Conservation (phyloP, 2,797 vertebrate genomes). For the Molothrus ater region DNA sequence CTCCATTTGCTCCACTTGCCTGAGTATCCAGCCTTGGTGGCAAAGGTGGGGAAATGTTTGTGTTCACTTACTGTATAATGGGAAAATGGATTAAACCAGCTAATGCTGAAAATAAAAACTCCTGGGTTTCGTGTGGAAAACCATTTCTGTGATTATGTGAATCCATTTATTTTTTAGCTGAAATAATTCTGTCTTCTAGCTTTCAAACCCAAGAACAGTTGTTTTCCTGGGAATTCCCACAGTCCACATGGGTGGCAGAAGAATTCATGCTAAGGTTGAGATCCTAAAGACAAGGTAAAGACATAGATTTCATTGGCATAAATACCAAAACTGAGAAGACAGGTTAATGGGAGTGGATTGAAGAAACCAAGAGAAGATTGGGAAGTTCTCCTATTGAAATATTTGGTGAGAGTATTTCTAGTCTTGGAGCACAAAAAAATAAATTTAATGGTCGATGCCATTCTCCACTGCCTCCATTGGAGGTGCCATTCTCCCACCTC, state of each 20-base stretch:
- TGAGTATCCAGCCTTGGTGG: background rate
- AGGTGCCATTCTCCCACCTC: background rate
- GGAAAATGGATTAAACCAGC: background rate
- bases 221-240: background rate
- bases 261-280: background rate
- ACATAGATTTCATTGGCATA: background rate
- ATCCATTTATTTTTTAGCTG: background rate
- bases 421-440: background rate
- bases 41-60: background rate
- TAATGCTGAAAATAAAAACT: background rate
- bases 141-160: background rate
- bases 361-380: background rate
- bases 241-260: background rate
- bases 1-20: background rate
- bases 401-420: background rate
- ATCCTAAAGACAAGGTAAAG: background rate
- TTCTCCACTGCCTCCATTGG: background rate
- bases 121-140: background rate
- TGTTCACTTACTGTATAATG: background rate
- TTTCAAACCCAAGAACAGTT: background rate
- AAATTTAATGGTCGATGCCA: background rate
- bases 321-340: background rate
- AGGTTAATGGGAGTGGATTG: background rate
- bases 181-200: conserved; percentile 1
- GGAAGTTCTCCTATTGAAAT: background rate